Base-by-base conservation (phyloP, 2,888 invertebrate species). In the Brenthis ino region DNA sequence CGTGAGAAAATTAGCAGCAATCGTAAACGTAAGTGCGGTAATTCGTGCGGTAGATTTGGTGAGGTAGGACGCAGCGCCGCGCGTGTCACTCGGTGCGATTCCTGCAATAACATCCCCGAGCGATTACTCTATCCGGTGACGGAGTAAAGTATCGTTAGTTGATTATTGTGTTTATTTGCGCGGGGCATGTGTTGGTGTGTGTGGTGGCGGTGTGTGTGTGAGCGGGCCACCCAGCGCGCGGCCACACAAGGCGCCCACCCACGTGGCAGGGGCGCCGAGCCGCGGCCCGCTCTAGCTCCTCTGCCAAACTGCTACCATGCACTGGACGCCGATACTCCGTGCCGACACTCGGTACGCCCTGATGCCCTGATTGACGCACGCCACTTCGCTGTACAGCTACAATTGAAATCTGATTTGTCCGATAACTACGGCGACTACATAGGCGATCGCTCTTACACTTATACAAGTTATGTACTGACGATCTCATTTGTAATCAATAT, bases 131-230 rank as follows among this genome's bases (percentile, higher is more conserved):
- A 91, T 91, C 91, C 90, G 89, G 90, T 89, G 91, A 90, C 89
- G 88, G 88, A 87, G 88, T 89, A 86, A 88, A 89, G 91, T 92
- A 91, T 91, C 90, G 90, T 89, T 88, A 87, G 91, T 88, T 91
- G 91, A 91, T 91, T 88, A 90, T 92, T 91, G 91, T 92, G 90
- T 91, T 90, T 91, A 90, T 91, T 89, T 91, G 90, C 89, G 88
- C 85, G 85, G 80, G 77, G 85, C 81, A 80, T 87, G 90, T 89
- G 88, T 85, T 80, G 77, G 87, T 86, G 87, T 43, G 37, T 43
- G 37, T 43, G 37, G 37, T 77, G 83, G 80, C 77, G 72, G 83
- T 82, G 82, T 75, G 82, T 80, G 82, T 87, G 89, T 56, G 67
- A 61, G 60, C 60, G 86, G 89, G 77, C 91, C 92, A 92, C 91